phyloP scores from a whole-genome alignment of 2,113 vertebrate genomes.

The Tetrax tetrax region DNA sequence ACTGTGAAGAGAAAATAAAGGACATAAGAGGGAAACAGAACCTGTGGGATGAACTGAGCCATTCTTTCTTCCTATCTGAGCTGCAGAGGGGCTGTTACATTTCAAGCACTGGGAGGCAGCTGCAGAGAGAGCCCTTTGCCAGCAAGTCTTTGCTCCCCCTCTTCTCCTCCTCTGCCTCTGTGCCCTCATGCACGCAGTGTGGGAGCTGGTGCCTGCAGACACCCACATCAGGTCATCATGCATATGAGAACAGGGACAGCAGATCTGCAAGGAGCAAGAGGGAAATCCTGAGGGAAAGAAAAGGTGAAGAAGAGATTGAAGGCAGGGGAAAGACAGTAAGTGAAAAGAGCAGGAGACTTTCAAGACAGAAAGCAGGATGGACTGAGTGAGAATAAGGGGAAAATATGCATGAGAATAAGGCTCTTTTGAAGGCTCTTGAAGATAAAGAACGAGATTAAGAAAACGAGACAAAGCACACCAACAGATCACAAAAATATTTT shows the following conservation, averaged over 20 bases:
- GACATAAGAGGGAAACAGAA: not conserved
- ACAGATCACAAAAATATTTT: not conserved
- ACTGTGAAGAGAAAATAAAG: not conserved
- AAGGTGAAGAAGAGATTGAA: not conserved
- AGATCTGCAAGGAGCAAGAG: no score
- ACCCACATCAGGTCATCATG: not conserved
- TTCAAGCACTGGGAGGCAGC: not conserved
- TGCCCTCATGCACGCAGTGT: no score
- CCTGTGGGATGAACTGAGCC: not conserved
- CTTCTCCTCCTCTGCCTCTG: not conserved
- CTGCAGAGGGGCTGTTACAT: not conserved
- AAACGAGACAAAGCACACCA: not conserved
- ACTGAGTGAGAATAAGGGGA: not conserved
- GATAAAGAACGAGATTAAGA: not conserved
- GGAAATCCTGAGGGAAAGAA: not conserved
- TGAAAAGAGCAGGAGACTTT: fast-evolving
- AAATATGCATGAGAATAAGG: not conserved
- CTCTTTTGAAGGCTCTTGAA: not conserved
- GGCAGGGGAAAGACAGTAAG: not conserved
- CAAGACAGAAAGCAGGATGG: not conserved
- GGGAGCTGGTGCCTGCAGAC: not conserved
- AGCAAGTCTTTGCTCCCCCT: not conserved
- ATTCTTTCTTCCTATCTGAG: not conserved
- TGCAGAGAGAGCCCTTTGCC: not conserved
- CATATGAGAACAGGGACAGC: fast-evolving